Evolutionary conservation across 64 coral and sea anemone species (phyloP), one percentile per base, ranked within the genome.

Genomic region (Trachythela sp.): DNA sequence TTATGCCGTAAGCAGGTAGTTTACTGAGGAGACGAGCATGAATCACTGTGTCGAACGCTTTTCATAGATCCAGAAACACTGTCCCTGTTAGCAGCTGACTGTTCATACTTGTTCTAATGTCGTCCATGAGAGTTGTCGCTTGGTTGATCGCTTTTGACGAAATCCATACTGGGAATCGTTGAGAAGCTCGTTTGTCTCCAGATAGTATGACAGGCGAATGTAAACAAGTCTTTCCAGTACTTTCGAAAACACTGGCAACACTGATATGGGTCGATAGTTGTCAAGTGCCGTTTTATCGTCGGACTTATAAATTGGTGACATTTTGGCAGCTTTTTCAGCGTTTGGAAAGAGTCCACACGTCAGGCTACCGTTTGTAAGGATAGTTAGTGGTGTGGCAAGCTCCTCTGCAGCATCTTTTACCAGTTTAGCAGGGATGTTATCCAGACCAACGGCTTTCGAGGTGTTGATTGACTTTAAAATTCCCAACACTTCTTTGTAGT

Each of bases 151-250:
- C 71, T 77, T 77, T 77, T 2, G 71, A 24, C 85, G 48, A 58
- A 88, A 88, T n/a, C 86, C 86, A 88, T 40, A 88, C 86, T 88
- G 86, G 36, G n/a, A 88, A 34, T 14, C 17, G 56, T 58, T 56
- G 17, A 87, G 34, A 59, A 77, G 71, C 9, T 77, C 17, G 71
- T 77, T 4, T 39, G 9, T n/a, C 36, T 77, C 71, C 3, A 77
- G 48, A 31, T 58, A 56, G 35, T 59, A 36, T 56, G n/a, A 51
- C 34, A 87, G 4, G 17, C 48, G 50, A 35, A 2, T 18, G 26
- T 54, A 37, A 18, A 88, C 54, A 13, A 54, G 18, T 68, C 54
- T 88, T 35, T 88, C 54, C 26, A 88, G 51, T 30, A 87, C 34
- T 59, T 87, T 0, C 17, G 31, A 77, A 77, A 77, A 77, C 29